phyloP scores from a whole-genome alignment of 2,797 vertebrate genomes.

The Takifugu rubripes region DNA sequence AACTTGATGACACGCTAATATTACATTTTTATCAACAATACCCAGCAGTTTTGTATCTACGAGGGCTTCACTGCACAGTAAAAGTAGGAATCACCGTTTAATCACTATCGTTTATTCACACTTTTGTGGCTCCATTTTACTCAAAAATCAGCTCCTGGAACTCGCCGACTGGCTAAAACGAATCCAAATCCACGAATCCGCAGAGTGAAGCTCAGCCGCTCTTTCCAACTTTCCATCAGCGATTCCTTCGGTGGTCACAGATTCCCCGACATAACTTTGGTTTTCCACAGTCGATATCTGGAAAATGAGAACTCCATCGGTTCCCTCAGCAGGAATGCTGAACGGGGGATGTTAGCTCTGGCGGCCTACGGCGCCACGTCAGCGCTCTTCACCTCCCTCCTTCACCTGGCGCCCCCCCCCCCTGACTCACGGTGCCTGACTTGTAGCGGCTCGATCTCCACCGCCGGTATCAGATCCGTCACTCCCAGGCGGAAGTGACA shows the following conservation, averaged over 20 bases:
- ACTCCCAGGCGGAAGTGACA: not conserved
- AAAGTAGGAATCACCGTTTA: no score
- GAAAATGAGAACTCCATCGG: conserved; percentile 22
- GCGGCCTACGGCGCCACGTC: conserved; percentile 48
- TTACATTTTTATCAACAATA: no score
- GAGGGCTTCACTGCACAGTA: no score
- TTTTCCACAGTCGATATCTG: conserved; percentile 40
- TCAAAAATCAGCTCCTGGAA: no score
- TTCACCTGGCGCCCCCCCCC: conserved; percentile 11
- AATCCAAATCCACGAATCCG: no score
- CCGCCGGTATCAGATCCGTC: conserved; percentile 21
- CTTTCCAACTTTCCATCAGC: conserved; percentile 34
- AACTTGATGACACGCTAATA: no score
- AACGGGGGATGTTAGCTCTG: not conserved
- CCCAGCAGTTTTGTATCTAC: no score
- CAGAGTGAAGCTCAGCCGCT: conserved; percentile 1
- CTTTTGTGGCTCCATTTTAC: no score
- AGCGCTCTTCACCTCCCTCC: conserved; percentile 18
- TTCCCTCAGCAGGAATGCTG: conserved; percentile 9
- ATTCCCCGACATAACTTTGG: conserved; percentile 36
- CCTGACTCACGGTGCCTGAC: conserved; percentile 35
- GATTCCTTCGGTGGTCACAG: conserved; percentile 20
- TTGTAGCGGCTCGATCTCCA: conserved; percentile 22
- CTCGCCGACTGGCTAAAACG: no score
- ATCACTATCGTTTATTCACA: no score